Evolutionary conservation across 92 coral and sea anemone genomes (phyloP), one percentile per base, ranked within the genome.

Genomic region (Pocillopora grandis): DNA sequence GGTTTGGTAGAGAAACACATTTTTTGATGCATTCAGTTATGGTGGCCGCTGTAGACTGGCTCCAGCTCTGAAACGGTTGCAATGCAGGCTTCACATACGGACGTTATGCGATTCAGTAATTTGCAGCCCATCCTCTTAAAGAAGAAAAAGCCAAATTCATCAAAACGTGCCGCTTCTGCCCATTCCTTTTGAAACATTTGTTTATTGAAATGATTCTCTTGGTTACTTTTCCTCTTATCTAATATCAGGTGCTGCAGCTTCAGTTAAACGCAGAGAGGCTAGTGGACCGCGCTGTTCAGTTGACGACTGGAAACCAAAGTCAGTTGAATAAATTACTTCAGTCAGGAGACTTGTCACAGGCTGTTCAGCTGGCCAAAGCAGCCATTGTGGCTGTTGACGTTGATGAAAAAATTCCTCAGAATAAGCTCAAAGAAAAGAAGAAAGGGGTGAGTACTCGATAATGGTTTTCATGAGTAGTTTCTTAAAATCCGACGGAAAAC

Each of bases 281-380:
- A 0, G 57, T 75, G 35, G 78, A 56, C 4, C 19, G 31, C 9
- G 81, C 58, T 10, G 69, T 35, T 23, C 33, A 79, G 33, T 75
- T 73, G 58, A 85, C 86, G 11, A 73, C 84, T 49, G 92, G 85
- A 19, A 66, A 76, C 7, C 71, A 74, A 19, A 88, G 91, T 56
- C 62, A 35, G 56, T 75, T 88, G 59, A 84, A 21, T 56, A 36
- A 58, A 23, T 57, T 88, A 3, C 61, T 83, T 62, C 88, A 88
- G 72, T 66, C 80, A 23, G 91, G 88, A n/a, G 78, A 88, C 60
- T 48, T 71, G 20, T 79, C 80, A 56, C 63, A 72, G 12, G 91
- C 88, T 17, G 69, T 77, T n/a, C 86, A 81, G 62, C 60, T 88
- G 48, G 87, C 88, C 33, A 83, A 76, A 13, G 86, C 80, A 52